Base-by-base conservation (phyloP, 2,113 vertebrate genomes). In the Halcyon malimbica region DNA sequence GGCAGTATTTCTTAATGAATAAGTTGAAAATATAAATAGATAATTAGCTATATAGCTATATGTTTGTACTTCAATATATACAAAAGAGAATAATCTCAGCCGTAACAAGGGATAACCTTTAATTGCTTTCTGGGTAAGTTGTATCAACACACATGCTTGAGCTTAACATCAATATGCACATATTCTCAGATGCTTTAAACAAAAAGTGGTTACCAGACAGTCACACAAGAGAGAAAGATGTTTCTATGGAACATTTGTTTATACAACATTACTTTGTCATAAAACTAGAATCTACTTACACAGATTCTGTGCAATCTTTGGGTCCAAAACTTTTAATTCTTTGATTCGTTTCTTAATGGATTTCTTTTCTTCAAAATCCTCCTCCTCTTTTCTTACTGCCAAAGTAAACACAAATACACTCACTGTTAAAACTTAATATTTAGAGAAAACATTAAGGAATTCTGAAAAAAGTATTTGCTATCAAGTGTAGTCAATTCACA, bases 261-360 rank as follows among this genome's bases (percentile, higher is more conserved):
- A 44, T 19, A 46, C 25, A 48, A 42, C 50, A 37, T 17, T 63
- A 68, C 33, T 74, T 41, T 37, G 13, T 37, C 11, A 78, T 6
- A 31, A 26, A 87, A 80, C 3, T 37, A 70, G 37, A 33, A 83
- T 83, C 50, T 84, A 99, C 99, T 99, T 97, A 99, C 99, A 99
- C 46, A 99, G 98, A 97, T 99, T 99, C 97, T 99, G 99, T 20
- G 99, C 99, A 95, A 99, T 99, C 98, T 99, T 99, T 31, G 99
- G 98, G 96, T 99, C 99, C 50, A 99, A 97, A 95, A 99, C 99
- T 97, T 99, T 99, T 75, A 99, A 98, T 97, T 99, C 98, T 96
- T 99, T 99, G 95, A 99, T 99, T 97, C 98, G 98, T 96, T 99
- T 99, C 97, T 99, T 99, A 95, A 99, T 98, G 42, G 96, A 97